Evolutionary conservation across 2,797 vertebrate species (phyloP), one percentile per base, ranked within the genome.

Genomic region (Onychomys torridus): DNA sequence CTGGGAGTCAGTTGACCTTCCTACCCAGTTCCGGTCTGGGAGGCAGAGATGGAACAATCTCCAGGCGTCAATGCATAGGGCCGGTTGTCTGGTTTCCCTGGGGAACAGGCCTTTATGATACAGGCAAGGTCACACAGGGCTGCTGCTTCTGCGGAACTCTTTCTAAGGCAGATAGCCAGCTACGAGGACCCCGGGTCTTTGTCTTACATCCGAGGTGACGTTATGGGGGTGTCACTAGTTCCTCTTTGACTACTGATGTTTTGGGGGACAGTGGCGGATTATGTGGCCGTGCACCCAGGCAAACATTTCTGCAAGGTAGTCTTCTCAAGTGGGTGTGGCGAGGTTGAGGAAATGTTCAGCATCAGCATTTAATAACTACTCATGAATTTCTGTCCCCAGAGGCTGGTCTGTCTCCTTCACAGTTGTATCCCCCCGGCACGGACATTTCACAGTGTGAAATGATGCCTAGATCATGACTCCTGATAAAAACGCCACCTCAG

Each of bases 241-340:
- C 11, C 27, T 13, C 19, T 19, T 90, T 94, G 57, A 77, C 52
- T 67, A 21, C 34, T 21, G 69, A 40, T 78, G 75, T 37, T 49
- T 67, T 81, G 46, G 59, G 40, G 29, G 14, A 32, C 32, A 84
- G 63, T n/a, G 32, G 13, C 0, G n/a, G 63, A 57, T 40, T 23
- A 46, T 12, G 0, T 17, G 85, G 73, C 43, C 6, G 0, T 7
- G 55, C 11, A 37, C 55, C 34, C 23, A 65, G 59, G 71, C 43
- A 94, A 55, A 57, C 77, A 78, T 77, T 94, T 93, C 52, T 55
- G 25, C 40, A 55, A 89, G 84, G 76, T 25, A 37, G 9, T 11
- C 86, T 90, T 94, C 76, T 69, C 59, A 77, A 71, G 86, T 86
- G 73, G 76, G 37, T 14, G 67, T 65, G 75, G 49, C 69, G n/a